Evolutionary conservation across 2,113 vertebrate species (phyloP).

Genomic region (Chloroceryle aenea): DNA sequence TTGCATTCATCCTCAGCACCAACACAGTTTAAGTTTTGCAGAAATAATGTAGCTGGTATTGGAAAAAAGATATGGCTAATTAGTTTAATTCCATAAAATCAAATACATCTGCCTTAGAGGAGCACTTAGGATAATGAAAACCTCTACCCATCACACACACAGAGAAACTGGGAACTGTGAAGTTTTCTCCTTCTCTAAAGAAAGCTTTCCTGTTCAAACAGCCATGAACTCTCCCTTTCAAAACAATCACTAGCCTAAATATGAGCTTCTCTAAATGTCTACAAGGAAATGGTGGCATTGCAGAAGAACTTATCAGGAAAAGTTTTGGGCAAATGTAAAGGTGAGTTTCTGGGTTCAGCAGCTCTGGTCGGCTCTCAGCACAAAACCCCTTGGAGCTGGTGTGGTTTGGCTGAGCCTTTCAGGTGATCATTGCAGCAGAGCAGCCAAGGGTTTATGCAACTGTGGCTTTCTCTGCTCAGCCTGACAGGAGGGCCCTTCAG

Average conservation of each 20-base stretch:
- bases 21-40: not conserved
- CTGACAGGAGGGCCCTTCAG: not conserved
- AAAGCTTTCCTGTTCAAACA: not conserved
- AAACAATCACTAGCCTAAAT: not conserved
- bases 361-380: rapidly evolving
- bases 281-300: not conserved
- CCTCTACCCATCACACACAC: not conserved
- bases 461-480: not conserved
- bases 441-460: not conserved
- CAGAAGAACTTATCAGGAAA: not conserved
- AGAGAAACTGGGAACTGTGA: not conserved
- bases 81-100: constrained; percentile 35
- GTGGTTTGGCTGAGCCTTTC: not conserved
- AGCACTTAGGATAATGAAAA: constrained; percentile 44
- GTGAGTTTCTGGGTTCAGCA: not conserved
- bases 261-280: not conserved
- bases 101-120: constrained; percentile 49
- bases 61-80: constrained; percentile 26
- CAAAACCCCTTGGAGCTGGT: rapidly evolving
- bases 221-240: not conserved
- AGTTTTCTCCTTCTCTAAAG: not conserved
- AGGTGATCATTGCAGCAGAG: not conserved
- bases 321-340: not conserved
- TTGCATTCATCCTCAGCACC: not conserved
- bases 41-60: not conserved